Evolutionary conservation across 2,113 vertebrate genomes (phyloP).

Genomic region (Panthera uncia): DNA sequence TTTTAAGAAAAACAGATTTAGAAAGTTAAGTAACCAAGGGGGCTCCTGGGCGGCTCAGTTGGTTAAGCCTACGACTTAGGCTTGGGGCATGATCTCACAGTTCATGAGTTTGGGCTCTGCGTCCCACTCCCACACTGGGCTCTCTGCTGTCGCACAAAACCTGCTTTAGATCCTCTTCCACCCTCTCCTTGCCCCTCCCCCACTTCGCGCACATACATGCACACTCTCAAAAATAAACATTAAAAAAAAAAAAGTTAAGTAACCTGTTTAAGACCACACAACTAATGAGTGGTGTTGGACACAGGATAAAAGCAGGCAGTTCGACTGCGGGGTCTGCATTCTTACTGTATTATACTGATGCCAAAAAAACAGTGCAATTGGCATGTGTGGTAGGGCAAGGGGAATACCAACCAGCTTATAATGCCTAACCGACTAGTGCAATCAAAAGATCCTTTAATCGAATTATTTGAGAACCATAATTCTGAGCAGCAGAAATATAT

Average conservation of each 20-base stretch:
- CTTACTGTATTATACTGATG: not conserved
- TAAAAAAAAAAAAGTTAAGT: not conserved
- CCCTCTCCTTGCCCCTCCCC: no score
- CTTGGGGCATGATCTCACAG: no score
- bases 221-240: no score
- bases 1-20: no score
- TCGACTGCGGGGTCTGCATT: not conserved
- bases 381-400: not conserved
- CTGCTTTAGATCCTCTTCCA: no score
- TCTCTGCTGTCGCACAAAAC: no score
- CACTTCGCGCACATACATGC: no score
- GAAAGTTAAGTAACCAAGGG: no score
- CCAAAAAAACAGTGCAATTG: not conserved
- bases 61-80: no score
- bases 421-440: not conserved
- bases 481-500: not conserved
- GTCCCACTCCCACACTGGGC: no score
- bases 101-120: no score
- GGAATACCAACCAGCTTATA: not conserved
- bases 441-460: not conserved
- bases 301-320: not conserved
- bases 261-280: not conserved
- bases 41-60: no score
- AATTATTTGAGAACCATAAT: constrained; percentile 30
- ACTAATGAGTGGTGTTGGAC: not conserved